Conservation (phyloP, 2,797 vertebrate species). For the Chrysolophus pictus region DNA sequence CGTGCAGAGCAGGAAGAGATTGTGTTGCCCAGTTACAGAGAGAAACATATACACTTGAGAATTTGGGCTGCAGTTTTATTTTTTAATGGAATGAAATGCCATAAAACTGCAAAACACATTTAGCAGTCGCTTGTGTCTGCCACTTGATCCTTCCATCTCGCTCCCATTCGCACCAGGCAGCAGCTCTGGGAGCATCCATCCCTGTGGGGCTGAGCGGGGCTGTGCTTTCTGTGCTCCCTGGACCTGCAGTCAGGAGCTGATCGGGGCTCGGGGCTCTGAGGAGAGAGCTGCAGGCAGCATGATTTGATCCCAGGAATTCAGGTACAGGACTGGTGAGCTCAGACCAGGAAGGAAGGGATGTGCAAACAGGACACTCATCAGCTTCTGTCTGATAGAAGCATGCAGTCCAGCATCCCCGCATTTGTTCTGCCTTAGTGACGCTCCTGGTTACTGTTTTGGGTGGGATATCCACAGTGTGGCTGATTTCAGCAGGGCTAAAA, state of each 20-base stretch:
- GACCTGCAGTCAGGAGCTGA: neutral
- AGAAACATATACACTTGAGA: neutral
- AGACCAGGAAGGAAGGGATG: neutral
- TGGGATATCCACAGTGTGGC: neutral
- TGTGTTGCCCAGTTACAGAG: neutral
- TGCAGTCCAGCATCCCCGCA: rapidly evolving
- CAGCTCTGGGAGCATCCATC: neutral
- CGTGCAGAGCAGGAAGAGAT: neutral
- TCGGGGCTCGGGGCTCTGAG: neutral
- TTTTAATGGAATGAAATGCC: neutral
- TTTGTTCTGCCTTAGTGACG: neutral
- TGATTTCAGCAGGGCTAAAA: neutral
- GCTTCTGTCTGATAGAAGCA: neutral
- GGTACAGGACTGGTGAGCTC: neutral
- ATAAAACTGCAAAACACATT: constrained; percentile 29
- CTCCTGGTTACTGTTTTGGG: neutral
- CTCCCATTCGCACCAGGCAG: neutral
- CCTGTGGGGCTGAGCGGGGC: neutral
- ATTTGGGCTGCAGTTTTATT: neutral
- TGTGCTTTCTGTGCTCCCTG: neutral
- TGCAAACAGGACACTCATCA: neutral
- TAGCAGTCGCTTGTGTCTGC: neutral
- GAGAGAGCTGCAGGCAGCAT: neutral
- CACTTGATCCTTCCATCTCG: neutral
- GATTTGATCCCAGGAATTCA: neutral